These are phyloP conservation scores for Oxyruncus cristatus DNA, from an alignment of 2,113 vertebrate species.

Conservation along the genomic window DNA sequence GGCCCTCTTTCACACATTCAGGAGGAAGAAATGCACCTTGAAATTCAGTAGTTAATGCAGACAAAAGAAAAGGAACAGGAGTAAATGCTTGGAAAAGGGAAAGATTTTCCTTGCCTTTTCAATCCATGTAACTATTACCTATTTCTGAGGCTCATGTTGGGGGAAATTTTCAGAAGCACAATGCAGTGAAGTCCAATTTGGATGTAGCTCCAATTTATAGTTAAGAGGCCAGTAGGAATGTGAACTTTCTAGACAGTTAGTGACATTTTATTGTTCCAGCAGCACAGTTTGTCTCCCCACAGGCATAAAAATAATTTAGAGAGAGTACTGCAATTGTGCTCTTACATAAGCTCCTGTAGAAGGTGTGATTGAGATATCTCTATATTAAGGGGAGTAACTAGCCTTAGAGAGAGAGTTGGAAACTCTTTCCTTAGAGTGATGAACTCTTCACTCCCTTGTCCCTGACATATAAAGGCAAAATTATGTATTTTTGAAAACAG, in stretches of 20 bases:
- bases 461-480: neutral
- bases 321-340: neutral
- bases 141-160: neutral
- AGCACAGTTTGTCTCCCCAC: neutral
- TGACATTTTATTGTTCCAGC: neutral
- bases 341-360: neutral
- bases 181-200: neutral
- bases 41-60: neutral
- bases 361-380: neutral
- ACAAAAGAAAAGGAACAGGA: neutral
- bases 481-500: neutral
- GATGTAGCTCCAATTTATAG: neutral
- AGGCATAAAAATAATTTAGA: neutral
- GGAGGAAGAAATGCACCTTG: neutral
- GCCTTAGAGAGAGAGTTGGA: neutral
- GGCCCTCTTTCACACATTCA: accelerated
- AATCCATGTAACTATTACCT: neutral
- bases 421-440: neutral
- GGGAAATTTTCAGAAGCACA: neutral
- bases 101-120: neutral
- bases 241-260: neutral
- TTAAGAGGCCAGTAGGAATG: neutral
- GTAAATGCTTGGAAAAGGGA: neutral
- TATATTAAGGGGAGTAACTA: neutral
- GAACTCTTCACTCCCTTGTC: neutral